These are phyloP conservation scores for Petromus typicus DNA, from an alignment of 2,113 vertebrate species.

Conservation along the genomic window DNA sequence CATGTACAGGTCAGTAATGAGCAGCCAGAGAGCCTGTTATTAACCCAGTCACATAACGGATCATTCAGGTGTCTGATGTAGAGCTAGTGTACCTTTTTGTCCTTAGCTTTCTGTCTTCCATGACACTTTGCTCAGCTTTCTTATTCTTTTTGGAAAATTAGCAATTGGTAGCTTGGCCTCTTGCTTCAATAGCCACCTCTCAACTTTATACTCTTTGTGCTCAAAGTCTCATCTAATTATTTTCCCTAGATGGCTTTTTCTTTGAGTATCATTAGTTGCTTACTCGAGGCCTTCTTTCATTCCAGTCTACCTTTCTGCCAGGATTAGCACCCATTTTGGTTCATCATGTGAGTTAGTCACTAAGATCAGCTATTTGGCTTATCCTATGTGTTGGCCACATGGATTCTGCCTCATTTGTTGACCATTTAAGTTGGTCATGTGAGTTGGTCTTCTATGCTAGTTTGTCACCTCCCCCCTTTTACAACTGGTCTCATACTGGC, in stretches of 20 bases:
- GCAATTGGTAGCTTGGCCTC: not conserved
- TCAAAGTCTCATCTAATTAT: not conserved
- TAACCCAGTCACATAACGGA: not conserved
- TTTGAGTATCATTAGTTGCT: not conserved
- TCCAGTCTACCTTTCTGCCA: not conserved
- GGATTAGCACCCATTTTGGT: not conserved
- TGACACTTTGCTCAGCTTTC: not conserved
- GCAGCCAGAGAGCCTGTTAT: not conserved
- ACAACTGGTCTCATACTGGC: not conserved
- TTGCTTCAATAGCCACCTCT: not conserved
- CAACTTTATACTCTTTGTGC: not conserved
- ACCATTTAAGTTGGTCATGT: too few relatives aligned
- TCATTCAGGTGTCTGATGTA: not conserved
- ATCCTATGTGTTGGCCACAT: not conserved
- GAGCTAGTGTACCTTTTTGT: not conserved
- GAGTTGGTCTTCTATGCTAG: not conserved
- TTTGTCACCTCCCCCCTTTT: not conserved
- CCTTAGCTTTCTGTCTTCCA: not conserved
- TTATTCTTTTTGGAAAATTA: not conserved
- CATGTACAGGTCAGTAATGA: not conserved
- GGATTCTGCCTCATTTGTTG: not conserved
- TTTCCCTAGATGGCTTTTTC: not conserved
- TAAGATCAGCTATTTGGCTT: not conserved
- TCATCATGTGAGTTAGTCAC: not conserved
- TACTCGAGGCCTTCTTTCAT: not conserved